phyloP scores from a whole-genome alignment of 2,113 vertebrate genomes.

The Indri indri region DNA sequence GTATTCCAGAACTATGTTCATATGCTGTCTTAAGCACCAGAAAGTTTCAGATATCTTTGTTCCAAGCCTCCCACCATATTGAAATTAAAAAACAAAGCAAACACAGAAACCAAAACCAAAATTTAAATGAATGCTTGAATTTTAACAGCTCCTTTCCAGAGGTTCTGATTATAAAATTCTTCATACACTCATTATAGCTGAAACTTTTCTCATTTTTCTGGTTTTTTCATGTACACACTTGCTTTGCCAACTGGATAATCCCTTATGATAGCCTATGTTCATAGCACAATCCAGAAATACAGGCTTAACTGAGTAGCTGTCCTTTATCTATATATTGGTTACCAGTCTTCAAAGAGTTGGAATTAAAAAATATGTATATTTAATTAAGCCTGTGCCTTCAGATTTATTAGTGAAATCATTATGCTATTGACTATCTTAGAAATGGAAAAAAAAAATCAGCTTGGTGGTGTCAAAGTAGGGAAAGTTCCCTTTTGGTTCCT shows the following conservation, averaged over 20 bases:
- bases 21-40: not conserved
- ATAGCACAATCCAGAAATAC: not conserved
- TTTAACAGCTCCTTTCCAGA: not conserved
- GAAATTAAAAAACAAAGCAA: not conserved
- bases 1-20: not conserved
- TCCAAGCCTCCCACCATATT: not conserved
- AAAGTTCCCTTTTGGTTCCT: not conserved
- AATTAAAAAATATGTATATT: not conserved
- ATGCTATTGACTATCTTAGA: not conserved
- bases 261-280: not conserved
- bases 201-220: not conserved
- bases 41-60: not conserved
- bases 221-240: not conserved
- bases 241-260: not conserved
- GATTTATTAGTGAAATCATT: not conserved
- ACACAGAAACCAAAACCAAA: not conserved
- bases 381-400: not conserved
- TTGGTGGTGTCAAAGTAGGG: not conserved
- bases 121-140: not conserved
- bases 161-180: not conserved
- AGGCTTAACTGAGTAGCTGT: not conserved
- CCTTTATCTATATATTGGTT: not conserved
- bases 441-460: not conserved
- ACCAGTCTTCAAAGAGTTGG: not conserved
- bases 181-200: not conserved